A percentile compares a stretch with the other conserved stretches of the same genome.
Conservation (phyloP, 2,113 vertebrate genomes). For the Zeus faber region DNA sequence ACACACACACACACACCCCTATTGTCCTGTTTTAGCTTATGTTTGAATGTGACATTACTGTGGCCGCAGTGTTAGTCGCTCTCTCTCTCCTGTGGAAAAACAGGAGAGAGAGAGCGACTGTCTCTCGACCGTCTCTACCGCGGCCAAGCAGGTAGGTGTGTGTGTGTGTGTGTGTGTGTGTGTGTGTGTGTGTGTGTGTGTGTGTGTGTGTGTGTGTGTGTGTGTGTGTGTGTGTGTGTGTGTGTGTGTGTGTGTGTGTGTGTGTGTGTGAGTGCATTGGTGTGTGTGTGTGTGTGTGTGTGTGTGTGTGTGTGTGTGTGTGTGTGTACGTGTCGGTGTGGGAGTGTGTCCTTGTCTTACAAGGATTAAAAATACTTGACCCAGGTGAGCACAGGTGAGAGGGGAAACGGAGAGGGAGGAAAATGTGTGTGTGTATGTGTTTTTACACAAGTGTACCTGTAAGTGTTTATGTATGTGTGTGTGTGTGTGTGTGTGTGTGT, state of each 20-base stretch:
- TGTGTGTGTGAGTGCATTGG: constrained; percentile 5
- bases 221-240: constrained; percentile 13
- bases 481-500: constrained; percentile 38
- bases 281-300: constrained; percentile 13
- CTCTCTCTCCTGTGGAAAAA: constrained; percentile 18
- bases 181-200: constrained; percentile 33
- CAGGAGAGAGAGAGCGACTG: too few species aligned
- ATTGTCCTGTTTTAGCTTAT: constrained; percentile 41
- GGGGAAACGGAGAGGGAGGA: constrained; percentile 28
- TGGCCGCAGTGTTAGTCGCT: constrained; percentile 22
- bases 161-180: constrained; percentile 29
- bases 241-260: constrained; percentile 12
- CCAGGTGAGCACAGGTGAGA: constrained; percentile 20
- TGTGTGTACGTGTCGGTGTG: background rate
- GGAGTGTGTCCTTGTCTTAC: constrained; percentile 31
- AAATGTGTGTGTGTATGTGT: background rate
- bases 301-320: constrained; percentile 6
- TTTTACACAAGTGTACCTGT: background rate
- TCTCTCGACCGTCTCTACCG: constrained; percentile 19
- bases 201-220: constrained; percentile 20
- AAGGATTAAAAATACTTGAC: constrained; percentile 63
- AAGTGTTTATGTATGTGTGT: background rate
- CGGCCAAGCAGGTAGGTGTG: constrained; percentile 24
- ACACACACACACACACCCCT: constrained; percentile 15
- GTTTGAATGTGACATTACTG: constrained; percentile 25